Evolutionary conservation across 2,113 vertebrate genomes (phyloP).

Genomic region (Pelusios castaneus): DNA sequence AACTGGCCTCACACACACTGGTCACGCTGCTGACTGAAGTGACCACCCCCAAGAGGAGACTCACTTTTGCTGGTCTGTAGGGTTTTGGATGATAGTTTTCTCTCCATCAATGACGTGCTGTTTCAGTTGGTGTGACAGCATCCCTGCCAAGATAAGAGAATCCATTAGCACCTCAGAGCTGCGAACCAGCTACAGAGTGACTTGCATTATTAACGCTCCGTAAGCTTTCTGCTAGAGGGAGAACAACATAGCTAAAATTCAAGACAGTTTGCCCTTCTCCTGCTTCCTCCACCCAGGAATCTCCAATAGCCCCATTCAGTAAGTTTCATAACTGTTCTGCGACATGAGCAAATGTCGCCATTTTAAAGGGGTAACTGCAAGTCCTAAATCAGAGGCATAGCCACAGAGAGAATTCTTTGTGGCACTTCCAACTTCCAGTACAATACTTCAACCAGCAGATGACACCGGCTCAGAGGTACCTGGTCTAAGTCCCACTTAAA

Average conservation of each 20-base stretch:
- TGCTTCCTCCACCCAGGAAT: neutral
- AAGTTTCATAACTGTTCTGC: neutral
- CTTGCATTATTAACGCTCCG: neutral
- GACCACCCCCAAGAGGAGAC: neutral
- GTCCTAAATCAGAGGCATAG: rapidly evolving
- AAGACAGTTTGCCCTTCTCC: rapidly evolving
- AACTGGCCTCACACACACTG: neutral
- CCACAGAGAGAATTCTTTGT: neutral
- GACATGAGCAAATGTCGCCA: neutral
- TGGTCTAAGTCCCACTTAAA: neutral
- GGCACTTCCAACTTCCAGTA: rapidly evolving
- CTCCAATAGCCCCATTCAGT: rapidly evolving
- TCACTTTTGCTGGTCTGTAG: slow-evolving; percentile 96
- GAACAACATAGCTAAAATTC: neutral
- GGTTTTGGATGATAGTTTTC: slow-evolving; percentile 98
- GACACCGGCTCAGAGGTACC: rapidly evolving
- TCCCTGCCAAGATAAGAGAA: slow-evolving; percentile 77
- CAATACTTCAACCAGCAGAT: neutral
- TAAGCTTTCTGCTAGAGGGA: neutral
- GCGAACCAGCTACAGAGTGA: neutral
- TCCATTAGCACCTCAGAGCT: neutral
- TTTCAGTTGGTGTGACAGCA: slow-evolving; percentile 97
- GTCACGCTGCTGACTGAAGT: neutral
- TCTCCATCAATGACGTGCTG: slow-evolving; percentile 97
- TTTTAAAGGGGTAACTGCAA: neutral